Conservation (phyloP, 1,140 invertebrate species). For the Psix sp. region DNA sequence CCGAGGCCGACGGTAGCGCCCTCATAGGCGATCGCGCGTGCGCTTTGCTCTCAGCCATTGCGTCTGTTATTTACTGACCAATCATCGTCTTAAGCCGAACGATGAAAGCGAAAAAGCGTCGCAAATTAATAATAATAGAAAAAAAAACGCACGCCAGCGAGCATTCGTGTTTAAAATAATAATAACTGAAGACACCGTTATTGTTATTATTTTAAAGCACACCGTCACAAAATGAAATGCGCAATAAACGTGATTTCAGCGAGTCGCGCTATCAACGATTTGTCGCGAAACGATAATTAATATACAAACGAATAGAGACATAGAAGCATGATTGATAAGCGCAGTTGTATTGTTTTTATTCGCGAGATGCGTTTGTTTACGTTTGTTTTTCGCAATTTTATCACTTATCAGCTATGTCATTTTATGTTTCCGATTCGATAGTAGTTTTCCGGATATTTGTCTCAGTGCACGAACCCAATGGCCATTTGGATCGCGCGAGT, state of each 20-base stretch:
- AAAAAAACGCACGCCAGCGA: conserved; percentile 10
- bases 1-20: no score
- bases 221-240: conserved; percentile 3
- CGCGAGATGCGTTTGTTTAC: conserved; percentile 14
- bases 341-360: conserved; percentile 14
- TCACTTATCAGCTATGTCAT: conserved; percentile 2
- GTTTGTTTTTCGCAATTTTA: conserved; percentile 14
- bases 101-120: conserved; percentile 26
- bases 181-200: neutral
- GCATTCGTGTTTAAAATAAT: conserved; percentile 12
- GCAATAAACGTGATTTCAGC: conserved; percentile 7
- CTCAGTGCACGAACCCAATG: conserved; percentile 19
- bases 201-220: conserved; percentile 27
- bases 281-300: neutral
- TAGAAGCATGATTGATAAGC: conserved; percentile 14
- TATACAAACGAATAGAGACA: conserved; percentile 11
- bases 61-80: conserved; percentile 26
- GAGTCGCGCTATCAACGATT: conserved; percentile 13
- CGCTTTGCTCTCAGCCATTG: conserved; percentile 27
- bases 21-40: conserved; percentile 7
- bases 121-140: conserved; percentile 24
- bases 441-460: conserved; percentile 17
- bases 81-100: conserved; percentile 20
- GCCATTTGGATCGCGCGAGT: conserved; percentile 35
- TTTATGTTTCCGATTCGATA: conserved; percentile 9